Percentiles rank a stretch among this genome's conserved stretches.
phyloP scores from a whole-genome alignment of 2,797 vertebrate genomes.

The Alfaro cultratus region DNA sequence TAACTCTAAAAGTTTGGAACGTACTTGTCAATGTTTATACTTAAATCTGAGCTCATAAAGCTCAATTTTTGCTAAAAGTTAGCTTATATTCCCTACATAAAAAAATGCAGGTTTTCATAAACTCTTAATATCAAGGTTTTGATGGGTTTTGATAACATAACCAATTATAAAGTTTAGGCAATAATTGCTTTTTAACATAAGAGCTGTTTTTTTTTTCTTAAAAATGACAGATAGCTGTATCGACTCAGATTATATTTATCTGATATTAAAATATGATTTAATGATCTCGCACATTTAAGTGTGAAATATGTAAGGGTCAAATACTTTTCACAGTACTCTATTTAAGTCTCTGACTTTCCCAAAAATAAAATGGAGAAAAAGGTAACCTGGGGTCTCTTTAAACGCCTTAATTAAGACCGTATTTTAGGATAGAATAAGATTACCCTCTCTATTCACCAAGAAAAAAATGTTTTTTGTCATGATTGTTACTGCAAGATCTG shows the following conservation, averaged over 20 bases:
- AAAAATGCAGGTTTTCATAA: background rate
- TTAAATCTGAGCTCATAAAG: background rate
- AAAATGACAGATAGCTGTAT: background rate
- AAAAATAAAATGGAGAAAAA: conserved; percentile 42
- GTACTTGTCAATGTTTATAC: background rate
- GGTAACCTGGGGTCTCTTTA: conserved; percentile 35
- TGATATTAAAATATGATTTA: background rate
- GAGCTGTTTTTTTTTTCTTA: background rate
- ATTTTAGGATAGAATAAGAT: conserved; percentile 43
- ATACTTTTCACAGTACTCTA: background rate
- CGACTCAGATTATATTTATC: background rate
- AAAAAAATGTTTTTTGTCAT: conserved; percentile 17
- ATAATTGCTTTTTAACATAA: background rate
- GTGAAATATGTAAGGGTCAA: background rate
- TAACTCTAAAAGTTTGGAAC: background rate
- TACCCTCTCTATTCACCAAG: conserved; percentile 45
- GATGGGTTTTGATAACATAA: background rate
- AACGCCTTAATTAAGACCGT: conserved; percentile 53
- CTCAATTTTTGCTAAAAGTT: background rate
- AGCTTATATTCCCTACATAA: no score
- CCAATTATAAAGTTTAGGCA: background rate
- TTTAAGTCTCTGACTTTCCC: background rate
- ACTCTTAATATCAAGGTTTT: background rate
- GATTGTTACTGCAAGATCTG: conserved; percentile 37
- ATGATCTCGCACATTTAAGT: background rate